Conservation (phyloP, 2,888 invertebrate species). For the Notodonta ziczac region DNA sequence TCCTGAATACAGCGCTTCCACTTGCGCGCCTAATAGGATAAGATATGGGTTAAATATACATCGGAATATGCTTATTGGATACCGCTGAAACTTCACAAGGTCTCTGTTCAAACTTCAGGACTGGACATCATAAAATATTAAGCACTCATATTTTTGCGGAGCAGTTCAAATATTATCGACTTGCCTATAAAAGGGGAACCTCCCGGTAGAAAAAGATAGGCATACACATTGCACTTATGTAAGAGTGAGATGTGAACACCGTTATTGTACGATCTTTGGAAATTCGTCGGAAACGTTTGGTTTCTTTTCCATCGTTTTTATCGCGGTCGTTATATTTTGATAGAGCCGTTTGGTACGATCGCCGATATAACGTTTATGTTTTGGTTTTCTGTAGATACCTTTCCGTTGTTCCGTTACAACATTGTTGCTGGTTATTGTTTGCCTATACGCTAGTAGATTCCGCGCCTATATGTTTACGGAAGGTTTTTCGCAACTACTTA, state of each 20-base stretch:
- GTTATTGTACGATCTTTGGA: conserved; percentile 80
- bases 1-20: too few species aligned
- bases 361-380: conserved; percentile 82
- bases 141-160: conserved; percentile 75
- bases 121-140: conserved; percentile 82
- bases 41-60: too few species aligned
- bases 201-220: conserved; percentile 66
- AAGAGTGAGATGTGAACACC: conserved; percentile 62
- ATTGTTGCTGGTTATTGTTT: conserved; percentile 52
- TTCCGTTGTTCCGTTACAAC: conserved; percentile 49
- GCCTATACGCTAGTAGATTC: neutral
- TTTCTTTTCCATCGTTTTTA: conserved; percentile 83
- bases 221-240: conserved; percentile 54
- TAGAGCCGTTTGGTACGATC: conserved; percentile 79
- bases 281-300: conserved; percentile 79
- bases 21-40: too few species aligned
- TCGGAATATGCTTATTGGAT: conserved; percentile 13
- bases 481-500: too few species aligned
- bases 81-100: conserved; percentile 30
- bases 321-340: conserved; percentile 83
- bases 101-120: conserved; percentile 45
- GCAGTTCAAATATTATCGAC: conserved; percentile 81
- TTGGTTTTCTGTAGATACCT: conserved; percentile 70
- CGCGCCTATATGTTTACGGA: too few species aligned
- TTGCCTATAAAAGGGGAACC: conserved; percentile 77